Evolutionary conservation across 2,888 invertebrate species (phyloP), one percentile per base, ranked within the genome.

Genomic region (Drosophila glabriapex): DNA sequence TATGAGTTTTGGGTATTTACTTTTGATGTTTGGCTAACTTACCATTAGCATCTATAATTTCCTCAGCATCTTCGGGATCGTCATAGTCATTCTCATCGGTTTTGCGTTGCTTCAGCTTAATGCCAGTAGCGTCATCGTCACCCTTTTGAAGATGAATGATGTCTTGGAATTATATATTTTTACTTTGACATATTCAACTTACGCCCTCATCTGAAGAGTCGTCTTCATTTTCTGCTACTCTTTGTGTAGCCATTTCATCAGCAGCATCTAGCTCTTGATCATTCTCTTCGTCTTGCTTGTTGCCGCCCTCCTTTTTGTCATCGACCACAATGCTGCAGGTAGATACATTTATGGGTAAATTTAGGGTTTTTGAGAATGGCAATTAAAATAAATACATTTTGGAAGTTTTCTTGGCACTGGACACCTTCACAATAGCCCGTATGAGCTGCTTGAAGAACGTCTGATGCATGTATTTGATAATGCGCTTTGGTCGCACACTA

Each of bases 381-480:
- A 33, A 14, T 3, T 3, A 4, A 19, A 2, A 19, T 31, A 60
- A 89, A 86, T 78, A 93, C 93, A 91, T 82, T 69, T 84, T 89
- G 1, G 85, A 82, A 1, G 80, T 71, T 33, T 71, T 89, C 12
- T 94, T 94, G 29, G 94, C 91, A 85, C 95, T 96, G 0, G 95
- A 94, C 4, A 95, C 94, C 89, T 95, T 96, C 37, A 94, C 94
- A 19, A 97, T 95, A 4, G 94, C 93, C 0, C 93, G 86, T 85
- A 97, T 96, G 93, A 97, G 94, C 60, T 94, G 94, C n/a, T 93
- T 94, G 79, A 97, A 95, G 91, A 96, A 98, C 22, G 93, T 93
- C 3, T 94, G 95, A 90, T 97, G 97, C 94, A 98, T 96, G 88
- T 96, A 96, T 43, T 95, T 94, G 33, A 98, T 93, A 31, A 98